These are phyloP conservation scores for Drosophila pseudotalamancana DNA, from an alignment of 2,888 invertebrate genomes.

Conservation along the genomic window DNA sequence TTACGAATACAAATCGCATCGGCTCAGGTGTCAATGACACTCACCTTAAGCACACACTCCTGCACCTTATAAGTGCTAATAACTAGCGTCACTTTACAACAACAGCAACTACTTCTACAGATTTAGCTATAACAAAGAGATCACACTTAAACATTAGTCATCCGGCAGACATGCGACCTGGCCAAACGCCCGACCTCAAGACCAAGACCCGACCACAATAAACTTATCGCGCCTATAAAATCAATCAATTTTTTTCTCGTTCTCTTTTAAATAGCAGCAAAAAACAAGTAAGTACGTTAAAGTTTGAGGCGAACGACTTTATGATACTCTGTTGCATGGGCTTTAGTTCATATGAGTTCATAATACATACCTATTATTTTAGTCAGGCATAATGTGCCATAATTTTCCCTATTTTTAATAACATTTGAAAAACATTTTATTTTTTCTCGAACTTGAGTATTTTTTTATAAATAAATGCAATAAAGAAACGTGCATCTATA, in stretches of 20 bases:
- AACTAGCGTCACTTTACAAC: constrained; percentile 54
- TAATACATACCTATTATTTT: too few species aligned
- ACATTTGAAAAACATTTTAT: too few species aligned
- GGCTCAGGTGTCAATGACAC: constrained; percentile 50
- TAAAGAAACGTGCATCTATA: too few species aligned
- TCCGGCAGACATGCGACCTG: constrained; percentile 34
- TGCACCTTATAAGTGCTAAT: constrained; percentile 54
- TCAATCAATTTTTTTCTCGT: constrained; percentile 65
- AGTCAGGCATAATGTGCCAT: too few species aligned
- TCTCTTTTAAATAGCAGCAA: constrained; percentile 27
- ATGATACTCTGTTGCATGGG: too few species aligned
- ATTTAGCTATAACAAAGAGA: constrained; percentile 56
- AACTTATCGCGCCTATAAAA: constrained; percentile 76
- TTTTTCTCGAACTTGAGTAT: too few species aligned
- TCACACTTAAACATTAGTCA: constrained; percentile 68
- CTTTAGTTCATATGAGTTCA: too few species aligned
- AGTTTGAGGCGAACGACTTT: too few species aligned
- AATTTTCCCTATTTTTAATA: too few species aligned
- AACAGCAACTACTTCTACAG: not conserved
- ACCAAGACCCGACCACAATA: constrained; percentile 45
- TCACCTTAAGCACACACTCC: constrained; percentile 22
- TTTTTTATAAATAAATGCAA: too few species aligned
- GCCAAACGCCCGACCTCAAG: constrained; percentile 31
- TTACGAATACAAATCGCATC: not conserved
- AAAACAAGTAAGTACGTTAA: too few species aligned